These are phyloP conservation scores for Therioaphis trifolii DNA, from an alignment of 2,888 invertebrate genomes.

Conservation along the genomic window DNA sequence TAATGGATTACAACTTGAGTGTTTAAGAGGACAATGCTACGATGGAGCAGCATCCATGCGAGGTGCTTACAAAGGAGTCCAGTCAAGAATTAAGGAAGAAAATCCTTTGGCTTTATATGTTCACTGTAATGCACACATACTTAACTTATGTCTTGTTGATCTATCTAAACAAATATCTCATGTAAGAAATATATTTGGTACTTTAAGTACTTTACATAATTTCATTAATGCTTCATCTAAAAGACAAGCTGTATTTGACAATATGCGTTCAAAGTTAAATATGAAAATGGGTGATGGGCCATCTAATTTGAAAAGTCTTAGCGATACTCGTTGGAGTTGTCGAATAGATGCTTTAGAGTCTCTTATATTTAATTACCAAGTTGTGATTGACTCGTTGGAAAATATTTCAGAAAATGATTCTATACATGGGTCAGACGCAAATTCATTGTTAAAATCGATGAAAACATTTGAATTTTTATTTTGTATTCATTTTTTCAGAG, in stretches of 20 bases:
- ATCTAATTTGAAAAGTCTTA: background rate
- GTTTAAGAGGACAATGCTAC: slow-evolving; percentile 65
- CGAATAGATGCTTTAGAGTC: too few relatives aligned
- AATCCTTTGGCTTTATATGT: slow-evolving; percentile 64
- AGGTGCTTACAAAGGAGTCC: slow-evolving; percentile 65
- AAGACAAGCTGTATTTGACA: too few relatives aligned
- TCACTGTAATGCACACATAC: slow-evolving; percentile 65
- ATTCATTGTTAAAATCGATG: too few relatives aligned
- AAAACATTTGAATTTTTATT: slow-evolving; percentile 18
- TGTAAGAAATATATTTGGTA: slow-evolving; percentile 52
- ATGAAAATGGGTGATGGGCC: slow-evolving; percentile 1
- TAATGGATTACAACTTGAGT: background rate
- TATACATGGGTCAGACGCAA: background rate
- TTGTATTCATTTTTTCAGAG: background rate
- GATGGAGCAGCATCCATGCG: slow-evolving; percentile 66
- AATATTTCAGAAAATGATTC: background rate
- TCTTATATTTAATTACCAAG: too few relatives aligned
- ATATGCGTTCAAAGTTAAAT: too few relatives aligned
- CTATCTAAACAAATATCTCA: too few relatives aligned
- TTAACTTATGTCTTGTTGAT: slow-evolving; percentile 53
- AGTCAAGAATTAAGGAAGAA: slow-evolving; percentile 64
- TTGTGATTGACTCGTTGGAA: too few relatives aligned
- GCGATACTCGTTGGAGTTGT: too few relatives aligned
- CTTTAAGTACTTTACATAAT: slow-evolving; percentile 52
- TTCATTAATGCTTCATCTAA: too few relatives aligned